These are phyloP conservation scores for Arnoldichthys spilopterus DNA, from an alignment of 2,797 vertebrate species.

Conservation along the genomic window DNA sequence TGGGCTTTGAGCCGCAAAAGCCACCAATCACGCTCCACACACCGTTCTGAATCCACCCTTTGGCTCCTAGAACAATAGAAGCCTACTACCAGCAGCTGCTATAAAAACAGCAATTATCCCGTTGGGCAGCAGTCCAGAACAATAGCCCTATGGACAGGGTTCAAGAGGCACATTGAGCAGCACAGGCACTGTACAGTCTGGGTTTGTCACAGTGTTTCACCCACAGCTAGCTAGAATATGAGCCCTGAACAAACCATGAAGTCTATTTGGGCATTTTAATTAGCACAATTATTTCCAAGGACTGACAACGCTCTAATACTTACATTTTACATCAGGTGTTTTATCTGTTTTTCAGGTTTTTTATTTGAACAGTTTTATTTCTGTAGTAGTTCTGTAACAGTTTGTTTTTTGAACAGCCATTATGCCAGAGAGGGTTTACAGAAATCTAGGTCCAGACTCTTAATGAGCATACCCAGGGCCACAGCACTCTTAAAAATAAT, in stretches of 20 bases:
- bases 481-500: background rate
- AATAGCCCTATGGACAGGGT: slow-evolving; percentile 38
- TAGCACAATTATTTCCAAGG: background rate
- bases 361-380: too few relatives aligned
- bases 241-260: slow-evolving; percentile 37
- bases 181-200: slow-evolving; percentile 46
- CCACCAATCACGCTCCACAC: slow-evolving; percentile 32
- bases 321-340: background rate
- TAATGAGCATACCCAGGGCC: background rate
- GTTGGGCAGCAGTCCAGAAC: slow-evolving; percentile 56
- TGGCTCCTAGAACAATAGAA: slow-evolving; percentile 55
- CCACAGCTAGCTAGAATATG: slow-evolving; percentile 34
- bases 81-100: slow-evolving; percentile 40
- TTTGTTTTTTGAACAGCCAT: background rate
- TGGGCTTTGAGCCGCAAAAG: slow-evolving; percentile 34
- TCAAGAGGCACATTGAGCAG: slow-evolving; percentile 55
- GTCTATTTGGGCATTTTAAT: slow-evolving; percentile 29
- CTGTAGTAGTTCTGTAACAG: too few relatives aligned
- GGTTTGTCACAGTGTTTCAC: slow-evolving; percentile 38
- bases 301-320: background rate
- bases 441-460: background rate
- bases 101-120: slow-evolving; percentile 60
- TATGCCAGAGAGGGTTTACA: background rate
- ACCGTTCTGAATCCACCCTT: slow-evolving; percentile 37
- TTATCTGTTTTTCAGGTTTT: background rate